These are phyloP conservation scores for Cactoblastis cactorum DNA, from an alignment of 2,888 invertebrate species.

Conservation along the genomic window DNA sequence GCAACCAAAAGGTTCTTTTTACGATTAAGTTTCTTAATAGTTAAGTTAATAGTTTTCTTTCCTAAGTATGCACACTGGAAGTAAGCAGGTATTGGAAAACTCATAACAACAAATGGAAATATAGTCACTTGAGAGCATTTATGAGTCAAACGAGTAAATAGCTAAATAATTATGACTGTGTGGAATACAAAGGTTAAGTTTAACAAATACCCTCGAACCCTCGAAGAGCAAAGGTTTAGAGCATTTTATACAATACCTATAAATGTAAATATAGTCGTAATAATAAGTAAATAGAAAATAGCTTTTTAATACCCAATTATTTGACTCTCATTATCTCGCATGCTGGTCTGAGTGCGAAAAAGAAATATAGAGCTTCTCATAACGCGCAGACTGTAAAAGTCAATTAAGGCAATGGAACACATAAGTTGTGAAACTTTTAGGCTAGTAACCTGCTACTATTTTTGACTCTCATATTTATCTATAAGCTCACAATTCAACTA, in stretches of 20 bases:
- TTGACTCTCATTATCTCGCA: no score
- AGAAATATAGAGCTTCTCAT: no score
- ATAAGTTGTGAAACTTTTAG: no score
- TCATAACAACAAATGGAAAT: background rate
- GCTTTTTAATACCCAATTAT: no score
- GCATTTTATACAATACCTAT: background rate
- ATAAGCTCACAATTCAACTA: no score
- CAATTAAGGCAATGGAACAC: no score
- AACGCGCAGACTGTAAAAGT: no score
- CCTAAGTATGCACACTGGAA: background rate
- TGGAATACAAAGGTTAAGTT: slow-evolving; percentile 1
- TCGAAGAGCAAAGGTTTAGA: background rate
- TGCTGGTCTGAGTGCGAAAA: no score
- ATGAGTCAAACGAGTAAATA: slow-evolving; percentile 1
- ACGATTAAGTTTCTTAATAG: no score
- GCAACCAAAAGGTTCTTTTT: background rate
- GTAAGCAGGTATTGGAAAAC: background rate
- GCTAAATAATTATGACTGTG: background rate
- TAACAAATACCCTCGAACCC: background rate
- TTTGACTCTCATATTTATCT: no score
- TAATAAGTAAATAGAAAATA: no score
- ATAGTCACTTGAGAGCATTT: background rate
- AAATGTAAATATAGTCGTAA: background rate
- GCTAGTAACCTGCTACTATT: no score
- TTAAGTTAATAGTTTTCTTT: background rate